phyloP scores from a whole-genome alignment of 2,113 vertebrate genomes.

The Plestiodon gilberti region DNA sequence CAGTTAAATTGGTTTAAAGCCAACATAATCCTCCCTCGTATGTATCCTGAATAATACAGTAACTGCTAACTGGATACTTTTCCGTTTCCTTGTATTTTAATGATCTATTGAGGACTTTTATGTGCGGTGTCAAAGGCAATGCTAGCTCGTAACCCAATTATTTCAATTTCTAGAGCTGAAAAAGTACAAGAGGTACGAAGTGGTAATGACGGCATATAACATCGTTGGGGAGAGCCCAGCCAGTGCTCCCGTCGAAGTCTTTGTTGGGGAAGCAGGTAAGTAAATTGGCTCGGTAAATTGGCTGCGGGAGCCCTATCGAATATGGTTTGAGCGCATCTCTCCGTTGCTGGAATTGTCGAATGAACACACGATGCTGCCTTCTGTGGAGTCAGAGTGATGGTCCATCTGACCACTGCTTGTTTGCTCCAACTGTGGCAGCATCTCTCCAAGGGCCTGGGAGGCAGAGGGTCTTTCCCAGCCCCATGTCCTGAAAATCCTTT shows the following conservation, averaged over 20 bases:
- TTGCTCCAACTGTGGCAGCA: too few relatives aligned
- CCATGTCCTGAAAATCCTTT: too few relatives aligned
- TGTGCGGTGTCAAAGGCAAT: not conserved
- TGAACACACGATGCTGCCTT: too few relatives aligned
- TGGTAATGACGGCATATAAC: slow-evolving; percentile 92
- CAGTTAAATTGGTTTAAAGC: not conserved
- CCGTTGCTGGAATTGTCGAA: not conserved
- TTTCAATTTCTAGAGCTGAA: slow-evolving; percentile 82
- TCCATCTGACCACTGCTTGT: too few relatives aligned
- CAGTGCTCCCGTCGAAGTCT: slow-evolving; percentile 88
- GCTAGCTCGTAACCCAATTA: not conserved
- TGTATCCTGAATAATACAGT: not conserved
- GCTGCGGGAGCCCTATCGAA: not conserved
- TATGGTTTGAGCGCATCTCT: not conserved
- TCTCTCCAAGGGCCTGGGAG: too few relatives aligned
- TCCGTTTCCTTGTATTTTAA: not conserved
- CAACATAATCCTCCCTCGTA: not conserved
- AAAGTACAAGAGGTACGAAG: slow-evolving; percentile 92
- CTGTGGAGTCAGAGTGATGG: too few relatives aligned
- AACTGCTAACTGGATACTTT: not conserved
- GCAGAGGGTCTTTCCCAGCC: too few relatives aligned
- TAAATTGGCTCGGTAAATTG: slow-evolving; percentile 16
- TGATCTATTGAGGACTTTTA: not conserved
- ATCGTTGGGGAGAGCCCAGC: slow-evolving; percentile 91
- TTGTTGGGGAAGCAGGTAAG: slow-evolving; percentile 94